phyloP scores from a whole-genome alignment of 2,797 vertebrate species.

The Telmatherina bonti region DNA sequence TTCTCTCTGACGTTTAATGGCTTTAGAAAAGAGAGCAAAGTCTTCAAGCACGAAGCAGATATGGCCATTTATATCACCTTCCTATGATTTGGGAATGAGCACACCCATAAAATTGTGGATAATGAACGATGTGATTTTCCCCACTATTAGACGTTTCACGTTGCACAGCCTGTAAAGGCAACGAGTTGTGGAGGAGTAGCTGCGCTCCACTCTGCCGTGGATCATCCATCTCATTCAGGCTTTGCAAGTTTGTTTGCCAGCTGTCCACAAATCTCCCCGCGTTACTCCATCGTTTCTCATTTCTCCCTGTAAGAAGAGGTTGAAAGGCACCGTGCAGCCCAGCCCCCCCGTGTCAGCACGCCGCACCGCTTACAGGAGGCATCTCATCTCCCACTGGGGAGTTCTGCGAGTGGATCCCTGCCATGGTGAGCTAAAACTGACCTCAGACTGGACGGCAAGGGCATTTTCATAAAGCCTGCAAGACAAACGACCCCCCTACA shows the following conservation, averaged over 20 bases:
- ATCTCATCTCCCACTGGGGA: conserved; percentile 41
- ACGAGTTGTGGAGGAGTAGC: conserved; percentile 64
- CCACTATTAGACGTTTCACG: conserved; percentile 67
- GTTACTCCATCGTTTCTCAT: conserved; percentile 67
- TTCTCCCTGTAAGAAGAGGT: conserved; percentile 41
- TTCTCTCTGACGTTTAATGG: conserved; percentile 35
- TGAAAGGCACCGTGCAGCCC: conserved; percentile 44
- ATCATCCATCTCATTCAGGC: conserved; percentile 63
- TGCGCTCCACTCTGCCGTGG: conserved; percentile 65
- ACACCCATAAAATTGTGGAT: conserved; percentile 69
- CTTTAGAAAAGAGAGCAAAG: conserved; percentile 55
- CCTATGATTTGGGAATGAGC: conserved; percentile 63
- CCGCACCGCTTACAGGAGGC: conserved; percentile 36
- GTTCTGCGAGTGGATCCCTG: conserved; percentile 9
- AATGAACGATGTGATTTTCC: conserved; percentile 73
- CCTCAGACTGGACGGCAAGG: conserved; percentile 22
- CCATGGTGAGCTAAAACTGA: conserved; percentile 33
- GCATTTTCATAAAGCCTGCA: conserved; percentile 35
- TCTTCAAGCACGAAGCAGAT: conserved; percentile 38
- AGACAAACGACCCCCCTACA: background rate
- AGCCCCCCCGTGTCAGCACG: conserved; percentile 29
- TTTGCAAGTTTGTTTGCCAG: conserved; percentile 63
- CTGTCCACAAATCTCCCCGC: conserved; percentile 62
- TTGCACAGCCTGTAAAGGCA: conserved; percentile 70
- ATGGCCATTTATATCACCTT: conserved; percentile 49